Percentiles rank a stretch among this genome's conserved stretches.
phyloP scores from a whole-genome alignment of 92 coral and sea anemone species.

The Phenganax marumi region DNA sequence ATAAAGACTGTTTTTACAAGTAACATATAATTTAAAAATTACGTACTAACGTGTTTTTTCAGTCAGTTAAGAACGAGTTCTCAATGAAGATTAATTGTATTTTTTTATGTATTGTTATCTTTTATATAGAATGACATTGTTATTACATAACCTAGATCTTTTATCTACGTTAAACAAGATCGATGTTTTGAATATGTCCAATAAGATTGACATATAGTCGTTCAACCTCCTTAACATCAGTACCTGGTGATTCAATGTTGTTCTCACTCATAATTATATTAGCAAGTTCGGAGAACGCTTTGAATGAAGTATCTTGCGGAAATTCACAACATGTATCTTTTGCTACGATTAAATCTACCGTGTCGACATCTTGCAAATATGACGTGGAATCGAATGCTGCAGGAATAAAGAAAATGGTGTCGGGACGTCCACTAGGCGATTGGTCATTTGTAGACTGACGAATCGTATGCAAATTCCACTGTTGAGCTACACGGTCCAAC shows the following conservation, averaged over 20 bases:
- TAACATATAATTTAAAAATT: too few species aligned
- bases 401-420: conserved; percentile 50
- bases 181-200: conserved; percentile 40
- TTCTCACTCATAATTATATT: conserved; percentile 46
- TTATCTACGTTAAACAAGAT: conserved; percentile 16
- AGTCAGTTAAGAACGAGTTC: background rate
- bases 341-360: conserved; percentile 24
- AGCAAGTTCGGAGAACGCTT: conserved; percentile 52
- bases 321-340: conserved; percentile 47
- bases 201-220: conserved; percentile 42
- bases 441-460: conserved; percentile 46
- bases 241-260: conserved; percentile 50
- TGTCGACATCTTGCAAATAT: conserved; percentile 48
- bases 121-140: background rate
- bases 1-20: too few species aligned
- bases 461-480: conserved; percentile 59
- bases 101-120: background rate
- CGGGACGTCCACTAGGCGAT: conserved; percentile 57
- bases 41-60: too few species aligned
- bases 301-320: conserved; percentile 40
- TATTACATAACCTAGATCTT: background rate
- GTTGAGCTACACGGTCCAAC: conserved; percentile 53
- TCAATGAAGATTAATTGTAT: background rate
- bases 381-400: conserved; percentile 48
- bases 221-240: conserved; percentile 49